Evolutionary conservation across 2,888 invertebrate genomes (phyloP), one percentile per base, ranked within the genome.

Genomic region (Pandemis cinnamomeana): DNA sequence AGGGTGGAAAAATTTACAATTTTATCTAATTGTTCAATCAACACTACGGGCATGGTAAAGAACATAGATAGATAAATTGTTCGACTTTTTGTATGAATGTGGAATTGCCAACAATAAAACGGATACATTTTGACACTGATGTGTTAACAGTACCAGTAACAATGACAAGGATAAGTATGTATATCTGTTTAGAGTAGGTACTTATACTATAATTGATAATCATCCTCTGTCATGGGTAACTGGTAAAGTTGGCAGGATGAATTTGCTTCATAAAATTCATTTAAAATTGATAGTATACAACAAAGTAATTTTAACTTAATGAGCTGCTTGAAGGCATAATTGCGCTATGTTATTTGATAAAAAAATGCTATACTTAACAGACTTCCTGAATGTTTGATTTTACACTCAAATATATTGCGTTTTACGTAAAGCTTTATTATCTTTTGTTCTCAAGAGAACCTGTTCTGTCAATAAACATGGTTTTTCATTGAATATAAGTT

Each of bases 331-430:
- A 11, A 58, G 20, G 20, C 58, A 27, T 58, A 58, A 58, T 58
- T 58, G 58, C 58, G 58, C 4, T 58, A 58, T 58, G 11, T 58
- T 58, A 27, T 58, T 58, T 58, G 58, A 27, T 58, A 58, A 58
- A 58, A 58, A 27, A 58, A 27, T 58, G 48, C 27, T 20, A 27
- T 27, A 48, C 11, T 6, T 11, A 64, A 64, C 44, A 64, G 11
- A 64, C 63, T 64, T 64, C 63, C 63, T 48, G 63, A 64, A 64
- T 64, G 63, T 64, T 46, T 48, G 15, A 64, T 48, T 64, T 64
- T 27, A 64, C 63, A 64, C 46, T 46, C 15, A 63, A 55, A 20
- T 20, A 55, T 44, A 44, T n/a, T 64, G 63, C 46, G 46, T 27
- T 27, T 44, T 15, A 27, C 11, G 10, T 11, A 58, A 58, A 64